A percentile compares a stretch with the other conserved stretches of the same genome.
Conservation (phyloP, 2,888 invertebrate genomes). For the Malthinus flaveolus region DNA sequence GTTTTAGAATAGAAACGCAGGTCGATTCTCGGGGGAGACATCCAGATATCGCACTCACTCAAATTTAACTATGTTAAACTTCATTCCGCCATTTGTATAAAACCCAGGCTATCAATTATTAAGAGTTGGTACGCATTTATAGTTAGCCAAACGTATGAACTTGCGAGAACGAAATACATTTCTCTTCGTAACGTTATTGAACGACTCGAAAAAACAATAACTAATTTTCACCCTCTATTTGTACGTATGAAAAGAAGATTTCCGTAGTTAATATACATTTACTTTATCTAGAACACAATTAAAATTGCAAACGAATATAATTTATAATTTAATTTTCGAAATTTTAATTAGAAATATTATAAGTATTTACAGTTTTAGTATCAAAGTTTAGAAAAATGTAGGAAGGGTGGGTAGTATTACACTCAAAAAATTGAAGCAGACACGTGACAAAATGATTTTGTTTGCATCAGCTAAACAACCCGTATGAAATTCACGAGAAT, state of each 20-base stretch:
- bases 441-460: no score
- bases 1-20: slow-evolving; percentile 24
- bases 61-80: slow-evolving; percentile 39
- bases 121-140: slow-evolving; percentile 27
- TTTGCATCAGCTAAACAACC: no score
- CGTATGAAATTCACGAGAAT: no score
- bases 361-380: no score
- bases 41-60: slow-evolving; percentile 39
- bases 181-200: slow-evolving; percentile 5
- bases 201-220: slow-evolving; percentile 28
- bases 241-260: slow-evolving; percentile 21
- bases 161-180: background rate
- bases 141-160: slow-evolving; percentile 16
- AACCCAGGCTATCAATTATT: slow-evolving; percentile 39
- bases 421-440: no score
- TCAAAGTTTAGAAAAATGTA: no score
- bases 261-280: slow-evolving; percentile 26
- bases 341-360: background rate
- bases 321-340: slow-evolving; percentile 9
- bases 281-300: slow-evolving; percentile 21
- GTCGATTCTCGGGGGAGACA: slow-evolving; percentile 29
- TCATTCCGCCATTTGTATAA: slow-evolving; percentile 40
- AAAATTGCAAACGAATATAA: slow-evolving; percentile 17
- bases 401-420: no score
- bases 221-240: slow-evolving; percentile 34